Evolutionary conservation across 2,888 invertebrate species (phyloP).

Genomic region (Cyrtodaria siliqua): DNA sequence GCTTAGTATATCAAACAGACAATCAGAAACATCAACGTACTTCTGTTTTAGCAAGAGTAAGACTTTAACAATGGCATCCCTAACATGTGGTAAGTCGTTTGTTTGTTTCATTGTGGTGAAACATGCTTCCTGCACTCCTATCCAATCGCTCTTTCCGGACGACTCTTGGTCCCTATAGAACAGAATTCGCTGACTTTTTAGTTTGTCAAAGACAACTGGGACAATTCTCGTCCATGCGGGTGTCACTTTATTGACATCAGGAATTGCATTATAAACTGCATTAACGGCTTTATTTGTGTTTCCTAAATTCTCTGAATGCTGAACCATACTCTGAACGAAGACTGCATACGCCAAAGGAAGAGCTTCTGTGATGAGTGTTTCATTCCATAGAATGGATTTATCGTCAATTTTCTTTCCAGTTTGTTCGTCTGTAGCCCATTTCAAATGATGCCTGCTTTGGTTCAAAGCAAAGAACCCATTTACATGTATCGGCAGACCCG

Average conservation of each 20-base stretch:
- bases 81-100: not conserved
- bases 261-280: slow-evolving; percentile 2
- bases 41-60: not conserved
- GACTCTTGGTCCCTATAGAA: not conserved
- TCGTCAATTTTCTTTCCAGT: slow-evolving; percentile 57
- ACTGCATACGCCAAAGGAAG: slow-evolving; percentile 69
- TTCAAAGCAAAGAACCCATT: slow-evolving; percentile 82
- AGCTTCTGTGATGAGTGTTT: slow-evolving; percentile 73
- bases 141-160: slow-evolving; percentile 18
- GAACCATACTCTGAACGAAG: slow-evolving; percentile 55
- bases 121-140: slow-evolving; percentile 1
- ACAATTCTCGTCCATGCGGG: not conserved
- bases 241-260: not conserved
- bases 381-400: slow-evolving; percentile 78
- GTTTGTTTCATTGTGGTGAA: slow-evolving; percentile 16
- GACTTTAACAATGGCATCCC: not conserved
- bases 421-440: slow-evolving; percentile 78
- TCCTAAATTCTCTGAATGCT: slow-evolving; percentile 10
- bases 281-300: slow-evolving; percentile 21
- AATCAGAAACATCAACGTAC: slow-evolving; percentile 16
- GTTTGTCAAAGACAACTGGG: not conserved
- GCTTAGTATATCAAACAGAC: slow-evolving; percentile 1
- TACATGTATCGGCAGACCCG: slow-evolving; percentile 81
- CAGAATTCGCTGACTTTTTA: not conserved
- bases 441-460: slow-evolving; percentile 80